Evolutionary conservation across 2,113 vertebrate genomes (phyloP), one percentile per base, ranked within the genome.

Genomic region (Leuciscus idus): DNA sequence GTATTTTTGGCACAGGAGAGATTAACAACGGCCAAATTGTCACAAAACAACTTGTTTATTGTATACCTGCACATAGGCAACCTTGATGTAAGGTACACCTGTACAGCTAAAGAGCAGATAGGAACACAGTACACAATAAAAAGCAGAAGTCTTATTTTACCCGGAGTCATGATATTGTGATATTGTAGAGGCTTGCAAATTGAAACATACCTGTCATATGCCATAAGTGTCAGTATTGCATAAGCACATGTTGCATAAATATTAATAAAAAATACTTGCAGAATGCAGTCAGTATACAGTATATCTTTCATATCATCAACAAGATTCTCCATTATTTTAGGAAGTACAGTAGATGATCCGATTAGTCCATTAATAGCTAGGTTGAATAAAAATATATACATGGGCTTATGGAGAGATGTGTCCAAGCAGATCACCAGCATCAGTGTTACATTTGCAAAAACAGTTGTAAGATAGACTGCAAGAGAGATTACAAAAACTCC

Each of bases 121-220:
- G 92, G 90, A n/a, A 91, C 19, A 50, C 84, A 26, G 39, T 93
- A 89, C 9, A 81, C 83, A 8, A 86, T 23, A 3, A 68, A 55
- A 59, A 93, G 19, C 26, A 93, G 85, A 30, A 85, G n/a, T 23
- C 74, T 88, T 21, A 93, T 85, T 83, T 87, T 89, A 33, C 2
- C 43, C 0, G 90, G 81, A 46, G 90, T 93, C 91, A 79, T 83
- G 12, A 86, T 90, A 30, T 28, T 87, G 62, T 91, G 86, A 72
- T 94, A 94, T 46, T 90, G 91, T 70, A 94, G 81, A 59, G 93
- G 94, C 33, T 83, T 88, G 61, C 94, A 94, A 74, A 94, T 92
- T 11, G 93, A 92, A 1, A 93, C 87, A 76, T 92, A 94, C 2
- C 94, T 74, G 83, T 94, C 94, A 43, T 94, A 94, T 1, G 93